Base-by-base conservation (phyloP, 2,888 invertebrate species). In the Cephus rjabovi region DNA sequence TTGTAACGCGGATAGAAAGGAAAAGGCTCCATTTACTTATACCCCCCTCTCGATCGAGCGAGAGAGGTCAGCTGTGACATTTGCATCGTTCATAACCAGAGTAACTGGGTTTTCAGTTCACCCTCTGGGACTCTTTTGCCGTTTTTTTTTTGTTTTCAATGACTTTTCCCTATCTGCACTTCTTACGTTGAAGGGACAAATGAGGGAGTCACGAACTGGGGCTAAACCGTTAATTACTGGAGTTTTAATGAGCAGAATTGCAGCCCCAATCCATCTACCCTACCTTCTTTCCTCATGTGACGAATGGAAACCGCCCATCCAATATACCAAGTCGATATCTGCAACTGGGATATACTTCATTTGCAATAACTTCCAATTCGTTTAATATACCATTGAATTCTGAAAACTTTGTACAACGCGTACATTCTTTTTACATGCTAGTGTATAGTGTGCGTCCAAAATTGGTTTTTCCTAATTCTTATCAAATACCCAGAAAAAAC, bases 171-270 rank as follows among this genome's bases (percentile, higher is more conserved):
- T 31, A 30, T 31, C 73, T 15, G 34, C 35, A 40, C 69, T 40
- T 74, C 37, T 78, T 68, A 33, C 12, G 15, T 30, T n/a, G 12
- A 79, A 40, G 75, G 70, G 74, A 76, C 69, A 77, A 74, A 70
- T 77, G 69, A 23, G 76, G 37, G 68, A 68, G 40, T 31, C 70
- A 31, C 69, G 77, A 77, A 82, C 79, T 76, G 83, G 79, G 74
- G 73, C 56, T 78, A 76, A 69, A 37, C 76, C 78, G 81, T 85
- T 85, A 86, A 86, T 86, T 86, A 86, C 83, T 79, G 78, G 85
- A 86, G 85, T 86, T 86, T 86, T 86, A 86, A 86, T 85, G 86
- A 86, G 85, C 81, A 80, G 80, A 85, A 81, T 83, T 83, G 83
- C 82, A 80, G 82, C 79, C 82, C 79, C 74, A 75, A 78, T 80